phyloP scores from a whole-genome alignment of 2,888 invertebrate genomes.

The Rhynchonema sp. region DNA sequence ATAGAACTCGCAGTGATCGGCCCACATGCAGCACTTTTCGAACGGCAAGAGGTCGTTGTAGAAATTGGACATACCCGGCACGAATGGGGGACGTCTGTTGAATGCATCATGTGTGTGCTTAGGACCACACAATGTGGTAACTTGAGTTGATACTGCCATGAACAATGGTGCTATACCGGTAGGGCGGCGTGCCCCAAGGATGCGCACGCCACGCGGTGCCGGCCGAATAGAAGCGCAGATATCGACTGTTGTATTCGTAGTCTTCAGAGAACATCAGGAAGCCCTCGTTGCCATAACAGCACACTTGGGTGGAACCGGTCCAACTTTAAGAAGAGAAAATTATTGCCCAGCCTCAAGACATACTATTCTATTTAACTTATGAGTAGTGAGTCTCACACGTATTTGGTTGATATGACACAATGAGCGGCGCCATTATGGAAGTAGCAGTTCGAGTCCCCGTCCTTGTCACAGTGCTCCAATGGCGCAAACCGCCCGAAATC shows the following conservation, averaged over 20 bases:
- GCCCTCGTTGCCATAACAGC: conserved; percentile 80
- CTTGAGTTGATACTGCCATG: too few relatives aligned
- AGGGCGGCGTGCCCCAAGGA: conserved; percentile 70
- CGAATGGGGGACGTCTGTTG: conserved; percentile 28
- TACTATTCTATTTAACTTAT: too few relatives aligned
- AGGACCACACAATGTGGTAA: too few relatives aligned
- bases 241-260: conserved; percentile 41
- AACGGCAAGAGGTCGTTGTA: conserved; percentile 70
- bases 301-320: conserved; percentile 54
- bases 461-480: conserved; percentile 70
- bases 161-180: too few relatives aligned
- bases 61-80: conserved; percentile 83
- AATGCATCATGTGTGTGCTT: too few relatives aligned
- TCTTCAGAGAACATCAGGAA: conserved; percentile 79
- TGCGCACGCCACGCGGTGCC: conserved; percentile 37
- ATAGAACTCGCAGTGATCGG: conserved; percentile 81
- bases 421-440: conserved; percentile 40
- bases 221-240: conserved; percentile 48
- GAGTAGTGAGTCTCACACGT: too few relatives aligned
- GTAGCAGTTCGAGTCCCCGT: conserved; percentile 59
- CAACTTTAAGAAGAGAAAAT: conserved; percentile 29
- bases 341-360: background rate
- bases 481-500: conserved; percentile 80
- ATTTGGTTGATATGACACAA: conserved; percentile 47
- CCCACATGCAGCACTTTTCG: conserved; percentile 58